A percentile compares a stretch with the other conserved stretches of the same genome.
Evolutionary conservation across 2,113 vertebrate genomes (phyloP).

Genomic region (Oncorhynchus mykiss): DNA sequence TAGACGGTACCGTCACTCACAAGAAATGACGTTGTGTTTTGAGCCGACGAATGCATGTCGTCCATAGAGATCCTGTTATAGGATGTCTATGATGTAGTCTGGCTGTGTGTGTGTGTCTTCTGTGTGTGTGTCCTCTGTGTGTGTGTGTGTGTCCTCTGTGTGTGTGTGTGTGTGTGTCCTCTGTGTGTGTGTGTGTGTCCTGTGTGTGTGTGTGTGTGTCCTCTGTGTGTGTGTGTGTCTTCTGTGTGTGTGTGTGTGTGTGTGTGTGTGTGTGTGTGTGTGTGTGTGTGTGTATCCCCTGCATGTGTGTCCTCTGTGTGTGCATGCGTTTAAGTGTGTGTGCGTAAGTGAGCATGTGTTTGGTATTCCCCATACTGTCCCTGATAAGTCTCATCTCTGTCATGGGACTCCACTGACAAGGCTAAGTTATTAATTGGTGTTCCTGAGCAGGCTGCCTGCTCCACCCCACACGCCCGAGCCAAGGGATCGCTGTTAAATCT

Average conservation of each 20-base stretch:
- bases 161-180: not conserved
- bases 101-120: not conserved
- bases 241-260: too few species aligned
- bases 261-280: too few species aligned
- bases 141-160: not conserved
- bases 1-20: not conserved
- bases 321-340: too few species aligned
- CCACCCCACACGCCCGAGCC: slow-evolving; percentile 21
- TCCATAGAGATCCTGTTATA: not conserved
- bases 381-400: not conserved
- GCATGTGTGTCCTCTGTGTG: too few species aligned
- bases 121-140: too few species aligned
- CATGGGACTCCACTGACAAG: not conserved
- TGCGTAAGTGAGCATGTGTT: slow-evolving; percentile 10
- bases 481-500: slow-evolving; percentile 49
- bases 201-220: not conserved
- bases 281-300: too few species aligned
- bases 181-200: not conserved
- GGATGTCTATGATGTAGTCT: not conserved
- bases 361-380: not conserved
- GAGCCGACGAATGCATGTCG: not conserved
- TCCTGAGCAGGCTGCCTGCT: slow-evolving; percentile 21
- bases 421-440: slow-evolving; percentile 31
- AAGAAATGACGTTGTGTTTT: not conserved
- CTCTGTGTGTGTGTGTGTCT: not conserved